These are phyloP conservation scores for Bothrops jararaca DNA, from an alignment of 2,113 vertebrate species.

Conservation along the genomic window DNA sequence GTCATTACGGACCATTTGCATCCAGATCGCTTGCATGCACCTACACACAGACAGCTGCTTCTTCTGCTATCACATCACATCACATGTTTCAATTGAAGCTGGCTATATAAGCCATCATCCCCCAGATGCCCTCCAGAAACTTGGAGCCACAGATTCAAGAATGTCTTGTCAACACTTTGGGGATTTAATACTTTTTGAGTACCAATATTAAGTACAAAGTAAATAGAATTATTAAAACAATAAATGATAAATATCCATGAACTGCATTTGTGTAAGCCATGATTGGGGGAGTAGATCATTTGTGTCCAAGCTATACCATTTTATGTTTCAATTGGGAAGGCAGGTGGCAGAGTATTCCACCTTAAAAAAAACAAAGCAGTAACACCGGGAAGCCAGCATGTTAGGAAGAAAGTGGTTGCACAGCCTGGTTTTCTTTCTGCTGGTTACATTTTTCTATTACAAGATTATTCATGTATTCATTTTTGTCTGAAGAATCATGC, in stretches of 20 bases:
- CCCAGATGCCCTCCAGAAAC: not conserved
- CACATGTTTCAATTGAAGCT: not conserved
- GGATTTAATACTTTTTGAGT: not conserved
- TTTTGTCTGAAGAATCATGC: not conserved
- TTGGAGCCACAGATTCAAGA: not conserved
- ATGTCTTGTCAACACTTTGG: not conserved
- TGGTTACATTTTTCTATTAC: not conserved
- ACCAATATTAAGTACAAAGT: not conserved
- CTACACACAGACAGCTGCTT: not conserved
- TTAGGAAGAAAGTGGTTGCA: not conserved
- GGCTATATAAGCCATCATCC: not conserved
- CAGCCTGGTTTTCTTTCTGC: not conserved
- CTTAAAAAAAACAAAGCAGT: not conserved
- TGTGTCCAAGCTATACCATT: not conserved
- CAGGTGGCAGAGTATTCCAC: not conserved
- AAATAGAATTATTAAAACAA: not conserved
- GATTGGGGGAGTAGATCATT: not conserved
- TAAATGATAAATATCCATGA: not conserved
- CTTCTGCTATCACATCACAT: not conserved
- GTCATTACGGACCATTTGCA: not conserved
- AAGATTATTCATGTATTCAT: not conserved
- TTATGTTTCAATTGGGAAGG: not conserved
- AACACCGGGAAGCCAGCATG: not conserved
- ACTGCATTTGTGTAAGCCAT: not conserved
- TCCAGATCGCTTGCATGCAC: not conserved